Evolutionary conservation across 2,113 vertebrate species (phyloP).

Genomic region (Nerophis lumbriciformis): DNA sequence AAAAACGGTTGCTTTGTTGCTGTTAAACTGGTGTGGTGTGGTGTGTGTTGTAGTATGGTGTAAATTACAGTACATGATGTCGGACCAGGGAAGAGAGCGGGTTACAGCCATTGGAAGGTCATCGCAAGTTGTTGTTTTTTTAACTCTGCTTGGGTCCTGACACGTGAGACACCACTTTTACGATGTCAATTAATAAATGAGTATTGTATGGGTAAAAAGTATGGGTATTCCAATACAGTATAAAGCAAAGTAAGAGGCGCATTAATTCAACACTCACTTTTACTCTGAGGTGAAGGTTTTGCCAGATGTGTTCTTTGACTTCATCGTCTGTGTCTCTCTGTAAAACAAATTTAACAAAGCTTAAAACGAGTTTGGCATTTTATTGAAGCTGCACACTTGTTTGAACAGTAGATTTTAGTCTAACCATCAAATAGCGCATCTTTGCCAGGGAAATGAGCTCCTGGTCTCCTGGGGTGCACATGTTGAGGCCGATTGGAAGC

Average conservation of each 20-base stretch:
- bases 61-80: too few species aligned
- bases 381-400: not conserved
- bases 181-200: too few species aligned
- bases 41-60: too few species aligned
- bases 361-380: not conserved
- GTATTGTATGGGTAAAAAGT: not conserved
- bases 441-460: slow-evolving; percentile 95
- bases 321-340: slow-evolving; percentile 97
- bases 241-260: too few species aligned
- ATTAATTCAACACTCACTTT: slow-evolving; percentile 73
- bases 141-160: too few species aligned
- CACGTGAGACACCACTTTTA: too few species aligned
- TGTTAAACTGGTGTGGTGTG: too few species aligned
- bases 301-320: slow-evolving; percentile 89
- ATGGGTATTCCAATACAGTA: not conserved
- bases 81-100: too few species aligned
- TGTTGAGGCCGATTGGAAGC: slow-evolving; percentile 96
- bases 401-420: slow-evolving; percentile 21
- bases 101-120: too few species aligned
- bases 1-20: too few species aligned
- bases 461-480: slow-evolving; percentile 97
- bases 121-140: too few species aligned
- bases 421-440: slow-evolving; percentile 84
- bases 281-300: slow-evolving; percentile 91
- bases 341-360: slow-evolving; percentile 29